Evolutionary conservation across 2,888 invertebrate species (phyloP).

Genomic region (Drosophila putrida): DNA sequence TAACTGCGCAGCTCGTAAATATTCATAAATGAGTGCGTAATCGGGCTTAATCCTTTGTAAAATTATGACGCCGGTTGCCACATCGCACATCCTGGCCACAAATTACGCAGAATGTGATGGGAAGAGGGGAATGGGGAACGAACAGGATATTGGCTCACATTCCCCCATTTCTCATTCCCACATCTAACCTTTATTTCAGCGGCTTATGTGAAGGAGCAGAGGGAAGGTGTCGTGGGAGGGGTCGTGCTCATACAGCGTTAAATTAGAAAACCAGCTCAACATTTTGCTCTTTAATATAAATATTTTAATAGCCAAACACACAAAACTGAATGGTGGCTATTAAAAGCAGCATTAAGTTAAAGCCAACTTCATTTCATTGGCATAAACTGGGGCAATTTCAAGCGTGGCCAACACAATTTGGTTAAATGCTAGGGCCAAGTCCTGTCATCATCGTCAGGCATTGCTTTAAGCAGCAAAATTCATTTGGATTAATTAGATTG

Average conservation of each 20-base stretch:
- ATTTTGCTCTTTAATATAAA: constrained; percentile 55
- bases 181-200: constrained; percentile 18
- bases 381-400: constrained; percentile 24
- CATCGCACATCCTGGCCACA: constrained; percentile 56
- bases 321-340: constrained; percentile 44
- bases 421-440: constrained; percentile 5
- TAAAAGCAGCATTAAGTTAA: constrained; percentile 42
- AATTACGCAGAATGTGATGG: constrained; percentile 52
- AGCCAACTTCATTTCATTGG: constrained; percentile 29
- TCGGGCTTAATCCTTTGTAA: constrained; percentile 78
- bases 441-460: not conserved
- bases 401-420: constrained; percentile 23
- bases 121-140: not conserved
- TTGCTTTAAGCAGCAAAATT: constrained; percentile 23
- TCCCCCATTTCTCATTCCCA: constrained; percentile 7
- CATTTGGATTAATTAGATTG: constrained; percentile 51
- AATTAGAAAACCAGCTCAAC: constrained; percentile 65
- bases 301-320: constrained; percentile 60
- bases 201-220: not conserved
- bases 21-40: constrained; percentile 78
- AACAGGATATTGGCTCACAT: constrained; percentile 57
- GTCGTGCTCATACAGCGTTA: constrained; percentile 69
- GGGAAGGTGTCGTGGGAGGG: not conserved
- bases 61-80: constrained; percentile 69
- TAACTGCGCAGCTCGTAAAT: constrained; percentile 67